Evolutionary conservation across 1,140 invertebrate species (phyloP).

Genomic region (Neotoxoptera formosana): DNA sequence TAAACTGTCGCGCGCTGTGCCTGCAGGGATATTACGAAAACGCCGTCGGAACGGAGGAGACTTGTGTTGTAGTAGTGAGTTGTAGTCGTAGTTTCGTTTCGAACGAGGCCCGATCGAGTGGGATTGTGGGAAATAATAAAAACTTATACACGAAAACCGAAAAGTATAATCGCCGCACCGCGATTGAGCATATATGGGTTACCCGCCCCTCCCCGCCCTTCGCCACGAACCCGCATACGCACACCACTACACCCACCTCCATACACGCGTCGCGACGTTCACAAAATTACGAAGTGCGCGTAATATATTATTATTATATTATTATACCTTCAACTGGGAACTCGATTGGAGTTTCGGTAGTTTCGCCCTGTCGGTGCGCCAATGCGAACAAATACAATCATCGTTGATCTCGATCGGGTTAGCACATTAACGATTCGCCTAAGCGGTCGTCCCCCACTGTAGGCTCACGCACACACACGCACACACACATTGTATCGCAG

Average conservation of each 20-base stretch:
- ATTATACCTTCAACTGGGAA: background rate
- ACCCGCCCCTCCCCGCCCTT: background rate
- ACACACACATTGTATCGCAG: background rate
- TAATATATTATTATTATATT: background rate
- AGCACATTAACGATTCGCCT: background rate
- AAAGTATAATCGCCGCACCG: background rate
- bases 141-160: background rate
- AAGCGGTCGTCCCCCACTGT: too few relatives aligned
- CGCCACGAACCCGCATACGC: background rate
- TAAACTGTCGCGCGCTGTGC: too few relatives aligned
- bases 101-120: background rate
- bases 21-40: background rate
- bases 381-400: background rate
- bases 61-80: too few relatives aligned
- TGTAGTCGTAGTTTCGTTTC: too few relatives aligned
- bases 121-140: too few relatives aligned
- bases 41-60: too few relatives aligned
- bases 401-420: background rate
- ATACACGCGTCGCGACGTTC: background rate
- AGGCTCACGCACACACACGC: too few relatives aligned
- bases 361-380: background rate
- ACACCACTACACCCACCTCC: too few relatives aligned
- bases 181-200: background rate
- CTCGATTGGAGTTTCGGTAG: background rate
- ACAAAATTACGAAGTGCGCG: background rate